Percentiles rank a stretch among this genome's conserved stretches.
Evolutionary conservation across 2,113 vertebrate genomes (phyloP).

Genomic region (Cyprinodon tularosa): DNA sequence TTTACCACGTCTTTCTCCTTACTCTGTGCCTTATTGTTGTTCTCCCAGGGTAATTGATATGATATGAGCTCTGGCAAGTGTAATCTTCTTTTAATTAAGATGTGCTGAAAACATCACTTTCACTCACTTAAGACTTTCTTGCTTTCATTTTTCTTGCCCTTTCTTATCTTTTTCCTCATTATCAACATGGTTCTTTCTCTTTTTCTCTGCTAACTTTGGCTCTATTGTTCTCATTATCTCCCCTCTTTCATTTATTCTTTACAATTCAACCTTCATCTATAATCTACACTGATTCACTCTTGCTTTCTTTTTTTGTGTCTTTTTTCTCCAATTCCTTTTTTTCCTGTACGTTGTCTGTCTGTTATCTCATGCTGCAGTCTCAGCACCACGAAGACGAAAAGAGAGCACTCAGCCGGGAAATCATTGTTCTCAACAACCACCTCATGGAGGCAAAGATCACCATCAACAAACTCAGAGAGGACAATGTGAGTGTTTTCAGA

Average conservation of each 20-base stretch:
- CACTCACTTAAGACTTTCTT: constrained; percentile 48
- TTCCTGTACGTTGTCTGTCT: neutral
- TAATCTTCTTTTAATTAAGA: constrained; percentile 78
- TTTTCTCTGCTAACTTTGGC: constrained; percentile 35
- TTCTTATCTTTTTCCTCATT: constrained; percentile 30
- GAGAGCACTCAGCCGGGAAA: constrained; percentile 91
- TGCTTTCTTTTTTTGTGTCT: neutral
- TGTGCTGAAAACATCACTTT: constrained; percentile 54
- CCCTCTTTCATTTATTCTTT: constrained; percentile 16
- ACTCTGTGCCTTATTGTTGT: constrained; percentile 21
- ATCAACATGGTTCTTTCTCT: constrained; percentile 23
- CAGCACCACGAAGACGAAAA: constrained; percentile 96
- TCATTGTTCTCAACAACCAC: constrained; percentile 95
- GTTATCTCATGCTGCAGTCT: constrained; percentile 76
- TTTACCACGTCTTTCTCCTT: neutral
- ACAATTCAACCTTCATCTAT: constrained; percentile 24
- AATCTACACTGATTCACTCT: constrained; percentile 6
- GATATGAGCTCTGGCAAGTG: constrained; percentile 66
- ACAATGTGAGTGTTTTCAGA: constrained; percentile 88
- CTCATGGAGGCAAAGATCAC: constrained; percentile 96
- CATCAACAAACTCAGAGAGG: constrained; percentile 93
- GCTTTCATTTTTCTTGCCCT: constrained; percentile 48
- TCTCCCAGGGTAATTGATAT: constrained; percentile 70
- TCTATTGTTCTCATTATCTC: constrained; percentile 37
- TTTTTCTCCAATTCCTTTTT: constrained; percentile 1